Conservation (phyloP, 2,797 vertebrate species). For the Dicrostonyx torquatus region DNA sequence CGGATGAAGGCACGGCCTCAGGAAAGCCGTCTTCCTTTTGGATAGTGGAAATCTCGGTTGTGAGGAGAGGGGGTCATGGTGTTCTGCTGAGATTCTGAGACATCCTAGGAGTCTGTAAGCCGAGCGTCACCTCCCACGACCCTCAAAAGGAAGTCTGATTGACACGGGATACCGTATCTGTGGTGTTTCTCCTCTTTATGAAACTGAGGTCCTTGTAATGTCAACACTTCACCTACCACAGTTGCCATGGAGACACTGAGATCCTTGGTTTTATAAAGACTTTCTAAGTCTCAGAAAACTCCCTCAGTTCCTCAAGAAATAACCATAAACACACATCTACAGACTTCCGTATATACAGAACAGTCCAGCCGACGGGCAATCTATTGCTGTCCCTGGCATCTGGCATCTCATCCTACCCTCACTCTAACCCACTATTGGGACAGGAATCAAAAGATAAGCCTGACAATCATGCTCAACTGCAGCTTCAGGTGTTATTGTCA, state of each 20-base stretch:
- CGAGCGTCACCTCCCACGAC: not conserved
- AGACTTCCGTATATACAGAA: not conserved
- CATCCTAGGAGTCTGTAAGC: not conserved
- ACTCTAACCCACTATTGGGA: not conserved
- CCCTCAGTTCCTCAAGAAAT: constrained; percentile 30
- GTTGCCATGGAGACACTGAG: not conserved
- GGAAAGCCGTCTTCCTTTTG: not conserved
- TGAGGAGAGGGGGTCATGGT: not conserved
- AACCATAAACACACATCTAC: not conserved
- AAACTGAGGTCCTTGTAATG: not conserved
- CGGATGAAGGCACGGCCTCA: rapidly evolving
- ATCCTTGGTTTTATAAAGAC: not conserved
- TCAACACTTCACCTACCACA: not conserved
- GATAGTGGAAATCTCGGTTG: not conserved
- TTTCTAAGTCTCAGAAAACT: constrained; percentile 5
- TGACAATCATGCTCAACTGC: not conserved
- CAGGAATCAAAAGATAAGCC: not conserved
- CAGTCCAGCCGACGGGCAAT: not conserved
- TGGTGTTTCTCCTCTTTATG: not conserved
- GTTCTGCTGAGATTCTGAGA: not conserved
- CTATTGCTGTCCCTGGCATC: not conserved
- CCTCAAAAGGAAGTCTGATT: not conserved
- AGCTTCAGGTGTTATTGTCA: constrained; percentile 1
- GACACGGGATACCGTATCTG: not conserved
- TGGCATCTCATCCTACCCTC: no score